Percentiles rank a stretch among this genome's conserved stretches.
These are phyloP conservation scores for Eupithecia vulgata DNA, from an alignment of 2,888 invertebrate species.

Conservation along the genomic window DNA sequence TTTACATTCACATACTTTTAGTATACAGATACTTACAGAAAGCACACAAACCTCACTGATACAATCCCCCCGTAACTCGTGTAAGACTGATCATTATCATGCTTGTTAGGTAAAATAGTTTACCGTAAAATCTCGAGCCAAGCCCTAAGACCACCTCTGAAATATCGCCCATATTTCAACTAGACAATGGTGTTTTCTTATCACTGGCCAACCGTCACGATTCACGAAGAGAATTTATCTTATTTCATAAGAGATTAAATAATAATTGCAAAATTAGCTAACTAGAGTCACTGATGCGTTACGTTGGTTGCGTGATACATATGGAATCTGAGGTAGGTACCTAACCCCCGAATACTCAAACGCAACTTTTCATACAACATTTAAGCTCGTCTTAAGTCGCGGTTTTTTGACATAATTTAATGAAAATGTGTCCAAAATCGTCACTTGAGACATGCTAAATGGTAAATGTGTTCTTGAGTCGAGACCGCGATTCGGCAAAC, in stretches of 20 bases:
- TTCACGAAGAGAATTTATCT: conserved; percentile 55
- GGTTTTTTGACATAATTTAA: too few species aligned
- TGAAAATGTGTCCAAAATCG: too few species aligned
- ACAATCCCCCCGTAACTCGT: conserved; percentile 14
- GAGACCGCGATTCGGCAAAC: too few species aligned
- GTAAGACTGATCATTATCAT: conserved; percentile 23
- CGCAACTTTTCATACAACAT: too few species aligned
- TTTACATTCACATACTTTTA: too few species aligned
- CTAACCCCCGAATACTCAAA: too few species aligned
- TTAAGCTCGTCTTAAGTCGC: too few species aligned
- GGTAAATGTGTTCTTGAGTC: too few species aligned
- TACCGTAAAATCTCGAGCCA: conserved; percentile 10
- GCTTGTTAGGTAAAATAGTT: conserved; percentile 19
- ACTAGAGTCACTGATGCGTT: conserved; percentile 3
- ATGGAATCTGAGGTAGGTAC: background rate
- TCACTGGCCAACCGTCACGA: conserved; percentile 55
- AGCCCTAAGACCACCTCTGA: conserved; percentile 26
- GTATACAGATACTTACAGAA: background rate
- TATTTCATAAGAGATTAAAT: conserved; percentile 66
- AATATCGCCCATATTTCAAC: conserved; percentile 41
- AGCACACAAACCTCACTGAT: background rate
- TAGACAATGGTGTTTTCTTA: conserved; percentile 39
- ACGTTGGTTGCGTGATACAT: conserved; percentile 2
- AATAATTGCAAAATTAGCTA: conserved; percentile 66
- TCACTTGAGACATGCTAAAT: too few species aligned